phyloP scores from a whole-genome alignment of 2,113 vertebrate genomes.

The Lipophrys pholis region DNA sequence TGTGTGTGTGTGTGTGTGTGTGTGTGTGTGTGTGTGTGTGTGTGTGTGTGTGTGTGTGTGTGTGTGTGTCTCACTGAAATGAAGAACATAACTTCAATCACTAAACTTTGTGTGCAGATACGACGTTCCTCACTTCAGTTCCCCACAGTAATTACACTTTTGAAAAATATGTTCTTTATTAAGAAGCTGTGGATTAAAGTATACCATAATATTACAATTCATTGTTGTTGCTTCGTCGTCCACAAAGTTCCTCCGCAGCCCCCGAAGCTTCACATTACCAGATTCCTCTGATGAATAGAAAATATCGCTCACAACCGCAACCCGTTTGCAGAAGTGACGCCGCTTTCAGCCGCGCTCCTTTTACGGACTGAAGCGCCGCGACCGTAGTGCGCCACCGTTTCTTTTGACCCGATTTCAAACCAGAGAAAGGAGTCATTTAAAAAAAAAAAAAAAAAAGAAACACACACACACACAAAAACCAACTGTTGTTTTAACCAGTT shows the following conservation, averaged over 20 bases:
- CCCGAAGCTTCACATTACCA: slow-evolving; percentile 53
- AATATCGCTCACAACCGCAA: slow-evolving; percentile 55
- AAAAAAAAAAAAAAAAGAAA: slow-evolving; percentile 21
- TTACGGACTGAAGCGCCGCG: slow-evolving; percentile 29
- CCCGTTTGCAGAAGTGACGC: slow-evolving; percentile 37
- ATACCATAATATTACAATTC: slow-evolving; percentile 37
- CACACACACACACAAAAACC: slow-evolving; percentile 63
- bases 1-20: slow-evolving; percentile 8
- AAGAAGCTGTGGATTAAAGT: slow-evolving; percentile 40
- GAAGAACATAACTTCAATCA: slow-evolving; percentile 57
- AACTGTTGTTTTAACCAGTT: slow-evolving; percentile 69
- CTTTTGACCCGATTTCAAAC: slow-evolving; percentile 52
- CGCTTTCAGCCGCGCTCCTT: slow-evolving; percentile 19
- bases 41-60: slow-evolving; percentile 12
- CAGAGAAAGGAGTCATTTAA: slow-evolving; percentile 54
- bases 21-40: slow-evolving; percentile 2
- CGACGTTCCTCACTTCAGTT: slow-evolving; percentile 5
- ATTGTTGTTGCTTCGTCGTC: slow-evolving; percentile 37
- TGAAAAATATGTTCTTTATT: slow-evolving; percentile 51
- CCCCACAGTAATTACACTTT: slow-evolving; percentile 52
- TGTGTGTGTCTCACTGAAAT: slow-evolving; percentile 36
- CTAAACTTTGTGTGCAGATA: slow-evolving; percentile 34
- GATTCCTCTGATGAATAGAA: slow-evolving; percentile 47
- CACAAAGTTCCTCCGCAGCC: slow-evolving; percentile 1
- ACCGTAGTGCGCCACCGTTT: slow-evolving; percentile 44